A percentile compares a stretch with the other conserved stretches of the same genome.
phyloP scores from a whole-genome alignment of 2,113 vertebrate genomes.

The Lepus timidus region DNA sequence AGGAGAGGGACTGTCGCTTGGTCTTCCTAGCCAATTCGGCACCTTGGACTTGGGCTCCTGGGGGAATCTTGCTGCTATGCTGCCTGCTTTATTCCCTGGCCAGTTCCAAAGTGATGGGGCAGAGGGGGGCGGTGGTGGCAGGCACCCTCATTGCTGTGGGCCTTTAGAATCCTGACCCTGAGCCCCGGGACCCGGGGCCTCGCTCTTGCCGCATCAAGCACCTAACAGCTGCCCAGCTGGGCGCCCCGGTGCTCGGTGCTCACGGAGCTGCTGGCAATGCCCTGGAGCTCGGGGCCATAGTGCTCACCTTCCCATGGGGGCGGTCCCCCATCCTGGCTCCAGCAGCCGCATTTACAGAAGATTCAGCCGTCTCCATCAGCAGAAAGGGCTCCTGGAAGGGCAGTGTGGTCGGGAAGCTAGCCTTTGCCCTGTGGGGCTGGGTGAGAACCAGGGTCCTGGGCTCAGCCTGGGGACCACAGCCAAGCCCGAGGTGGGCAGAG shows the following conservation, averaged over 20 bases:
- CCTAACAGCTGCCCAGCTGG: background rate
- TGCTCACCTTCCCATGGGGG: background rate
- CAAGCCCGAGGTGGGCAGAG: background rate
- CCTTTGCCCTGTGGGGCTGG: background rate
- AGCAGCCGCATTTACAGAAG: background rate
- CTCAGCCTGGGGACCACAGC: background rate
- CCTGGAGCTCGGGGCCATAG: background rate
- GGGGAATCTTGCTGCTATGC: background rate
- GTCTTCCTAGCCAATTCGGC: background rate
- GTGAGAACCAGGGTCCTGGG: background rate
- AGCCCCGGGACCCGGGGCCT: background rate
- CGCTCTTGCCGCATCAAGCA: background rate
- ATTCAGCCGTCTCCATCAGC: background rate
- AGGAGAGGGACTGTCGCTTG: background rate
- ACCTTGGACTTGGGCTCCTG: background rate
- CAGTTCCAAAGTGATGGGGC: background rate
- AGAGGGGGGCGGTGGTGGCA: background rate
- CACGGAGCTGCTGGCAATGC: background rate
- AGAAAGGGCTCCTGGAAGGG: background rate
- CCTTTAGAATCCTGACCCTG: background rate
- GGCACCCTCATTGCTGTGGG: background rate
- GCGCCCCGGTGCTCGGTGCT: fast-evolving
- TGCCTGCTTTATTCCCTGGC: background rate
- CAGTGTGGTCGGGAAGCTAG: background rate
- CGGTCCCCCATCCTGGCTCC: background rate